These are phyloP conservation scores for Fabriciana adippe DNA, from an alignment of 2,888 invertebrate species.

Conservation along the genomic window DNA sequence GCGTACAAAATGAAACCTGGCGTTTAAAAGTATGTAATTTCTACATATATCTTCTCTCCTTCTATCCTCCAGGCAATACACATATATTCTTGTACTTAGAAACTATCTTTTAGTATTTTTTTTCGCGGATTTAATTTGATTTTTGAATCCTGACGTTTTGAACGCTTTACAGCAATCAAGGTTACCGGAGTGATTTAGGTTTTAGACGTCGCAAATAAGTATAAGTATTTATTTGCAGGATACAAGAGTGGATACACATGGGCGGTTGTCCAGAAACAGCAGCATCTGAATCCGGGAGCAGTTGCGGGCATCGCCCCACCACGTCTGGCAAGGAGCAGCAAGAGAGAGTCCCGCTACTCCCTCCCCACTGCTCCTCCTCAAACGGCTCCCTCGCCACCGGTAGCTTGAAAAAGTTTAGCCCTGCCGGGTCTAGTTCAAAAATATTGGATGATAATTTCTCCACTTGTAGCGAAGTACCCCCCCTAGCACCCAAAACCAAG, in stretches of 20 bases:
- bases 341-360: constrained; percentile 71
- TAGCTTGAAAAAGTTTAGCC: constrained; percentile 69
- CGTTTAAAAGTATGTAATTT: too few relatives aligned
- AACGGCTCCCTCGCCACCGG: constrained; percentile 73
- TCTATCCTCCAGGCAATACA: too few relatives aligned
- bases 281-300: constrained; percentile 59
- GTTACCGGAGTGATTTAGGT: too few relatives aligned
- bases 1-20: too few relatives aligned
- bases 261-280: constrained; percentile 69
- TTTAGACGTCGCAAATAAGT: too few relatives aligned
- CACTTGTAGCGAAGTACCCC: constrained; percentile 72
- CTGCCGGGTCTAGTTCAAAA: constrained; percentile 63
- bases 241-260: constrained; percentile 70
- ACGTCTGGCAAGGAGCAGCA: constrained; percentile 64
- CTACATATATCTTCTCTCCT: too few relatives aligned
- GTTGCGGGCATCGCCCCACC: constrained; percentile 59
- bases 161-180: too few relatives aligned
- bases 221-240: constrained; percentile 41
- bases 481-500: constrained; percentile 68
- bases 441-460: constrained; percentile 67
- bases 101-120: too few relatives aligned
- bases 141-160: too few relatives aligned
- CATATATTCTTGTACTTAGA: too few relatives aligned
- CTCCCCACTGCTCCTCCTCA: constrained; percentile 73
- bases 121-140: too few relatives aligned